Evolutionary conservation across 2,113 vertebrate genomes (phyloP), one percentile per base, ranked within the genome.

Genomic region (Pholis gunnellus): DNA sequence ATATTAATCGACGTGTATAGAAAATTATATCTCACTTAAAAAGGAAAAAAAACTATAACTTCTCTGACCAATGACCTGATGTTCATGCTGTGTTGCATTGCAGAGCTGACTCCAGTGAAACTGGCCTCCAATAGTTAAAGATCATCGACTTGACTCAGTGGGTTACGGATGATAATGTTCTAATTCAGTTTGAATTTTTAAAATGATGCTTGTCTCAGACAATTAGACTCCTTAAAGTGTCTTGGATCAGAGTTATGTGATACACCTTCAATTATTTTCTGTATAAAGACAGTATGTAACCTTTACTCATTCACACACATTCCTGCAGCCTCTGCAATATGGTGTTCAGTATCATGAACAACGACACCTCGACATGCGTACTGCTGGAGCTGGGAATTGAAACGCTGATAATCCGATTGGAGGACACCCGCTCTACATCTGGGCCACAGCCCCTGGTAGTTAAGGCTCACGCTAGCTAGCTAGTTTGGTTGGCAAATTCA

Each of bases 1-100:
- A 27, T 85, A 83, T 79, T 54, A 82, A 91, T 69, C 14, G 0
- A 25, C 56, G 74, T 14, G 18, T 54, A 64, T 20, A 57, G 36
- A 78, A 67, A 52, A 65, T 74, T 11, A 10, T 34, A 76, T 78
- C 27, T 68, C 79, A 29, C 59, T 56, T 36, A 36, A 50, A 69
- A 77, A 34, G 22, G 27, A 71, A 85, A 59, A 34, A 42, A 60
- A 81, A 31, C 31, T 2, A 65, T 4, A 10, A 14, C 15, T 14
- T 25, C 31, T 15, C 57, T 72, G 59, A 77, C 72, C 78, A 14
- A 22, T 60, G 52, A 72, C 17, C 59, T 29, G 22, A 17, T 61
- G 40, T 71, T 82, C 8, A 68, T 48, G 13, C 34, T 63, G 59
- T 44, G 64, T 27, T 81, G 38, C 57, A 46, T n/a, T 36, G 46